Conservation (phyloP, 2,797 vertebrate genomes). For the Pseudocheirus occidentalis region DNA sequence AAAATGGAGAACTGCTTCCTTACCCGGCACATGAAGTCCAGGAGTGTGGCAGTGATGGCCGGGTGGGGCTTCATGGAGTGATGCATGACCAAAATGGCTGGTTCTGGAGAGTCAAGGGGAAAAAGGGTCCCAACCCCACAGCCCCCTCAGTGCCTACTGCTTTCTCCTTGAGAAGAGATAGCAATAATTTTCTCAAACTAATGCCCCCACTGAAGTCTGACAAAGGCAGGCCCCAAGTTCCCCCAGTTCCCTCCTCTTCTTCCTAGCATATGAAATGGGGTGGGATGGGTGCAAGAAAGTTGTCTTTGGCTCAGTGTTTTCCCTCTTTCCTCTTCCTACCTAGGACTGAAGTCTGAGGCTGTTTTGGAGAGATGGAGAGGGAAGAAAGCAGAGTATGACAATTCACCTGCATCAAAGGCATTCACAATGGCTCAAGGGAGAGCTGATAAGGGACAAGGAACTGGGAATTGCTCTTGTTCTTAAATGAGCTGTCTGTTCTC, state of each 20-base stretch:
- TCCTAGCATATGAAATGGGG: background rate
- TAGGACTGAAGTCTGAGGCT: background rate
- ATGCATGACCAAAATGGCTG: slow-evolving; percentile 98
- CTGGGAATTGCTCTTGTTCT: slow-evolving; percentile 33
- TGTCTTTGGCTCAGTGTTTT: background rate
- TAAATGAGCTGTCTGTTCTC: slow-evolving; percentile 23
- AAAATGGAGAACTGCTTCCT: slow-evolving; percentile 48
- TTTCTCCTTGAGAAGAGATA: background rate
- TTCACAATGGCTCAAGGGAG: slow-evolving; percentile 53
- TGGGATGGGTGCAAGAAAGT: background rate
- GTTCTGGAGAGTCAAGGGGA: slow-evolving; percentile 84
- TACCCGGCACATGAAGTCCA: slow-evolving; percentile 99
- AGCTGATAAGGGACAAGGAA: background rate
- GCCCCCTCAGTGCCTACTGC: background rate
- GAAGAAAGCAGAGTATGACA: background rate
- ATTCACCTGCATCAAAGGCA: slow-evolving; percentile 41
- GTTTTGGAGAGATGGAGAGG: background rate
- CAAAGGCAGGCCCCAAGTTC: background rate
- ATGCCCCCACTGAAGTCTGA: background rate
- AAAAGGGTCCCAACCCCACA: background rate
- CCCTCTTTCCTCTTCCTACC: slow-evolving; percentile 1
- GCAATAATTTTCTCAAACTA: background rate
- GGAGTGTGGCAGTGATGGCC: slow-evolving; percentile 96
- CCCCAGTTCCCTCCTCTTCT: background rate
- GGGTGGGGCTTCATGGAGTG: slow-evolving; percentile 99